phyloP scores from a whole-genome alignment of 2,888 invertebrate genomes.

The Quadroppia sp. region DNA sequence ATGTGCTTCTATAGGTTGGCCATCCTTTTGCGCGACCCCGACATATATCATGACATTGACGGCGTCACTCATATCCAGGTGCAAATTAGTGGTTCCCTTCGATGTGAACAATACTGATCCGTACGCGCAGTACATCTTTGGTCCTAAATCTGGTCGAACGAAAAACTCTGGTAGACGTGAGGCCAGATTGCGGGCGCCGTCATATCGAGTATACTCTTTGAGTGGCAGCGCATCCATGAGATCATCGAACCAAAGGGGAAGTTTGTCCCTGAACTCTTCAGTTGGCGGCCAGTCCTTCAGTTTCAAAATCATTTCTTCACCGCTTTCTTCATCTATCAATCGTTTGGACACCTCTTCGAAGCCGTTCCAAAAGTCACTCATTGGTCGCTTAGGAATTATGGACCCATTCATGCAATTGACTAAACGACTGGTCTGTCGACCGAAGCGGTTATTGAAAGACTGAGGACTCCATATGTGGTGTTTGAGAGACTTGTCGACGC shows the following conservation, averaged over 20 bases:
- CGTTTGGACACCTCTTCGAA: conserved; percentile 72
- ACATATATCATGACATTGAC: conserved; percentile 97
- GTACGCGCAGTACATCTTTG: conserved; percentile 98
- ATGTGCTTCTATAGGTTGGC: conserved; percentile 7
- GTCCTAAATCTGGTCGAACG: conserved; percentile 90
- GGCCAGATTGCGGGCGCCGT: conserved; percentile 80
- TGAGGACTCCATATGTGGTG: conserved; percentile 83
- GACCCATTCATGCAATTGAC: conserved; percentile 88
- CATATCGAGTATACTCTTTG: conserved; percentile 81
- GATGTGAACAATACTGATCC: conserved; percentile 62
- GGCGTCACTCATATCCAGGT: conserved; percentile 94
- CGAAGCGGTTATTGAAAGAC: conserved; percentile 84
- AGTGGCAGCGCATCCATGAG: conserved; percentile 84
- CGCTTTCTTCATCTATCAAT: conserved; percentile 45
- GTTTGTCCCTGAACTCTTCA: conserved; percentile 83
- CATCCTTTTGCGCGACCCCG: conserved; percentile 72
- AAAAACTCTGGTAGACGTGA: conserved; percentile 86
- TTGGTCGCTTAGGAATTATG: conserved; percentile 80
- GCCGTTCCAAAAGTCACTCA: conserved; percentile 94
- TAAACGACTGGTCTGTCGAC: conserved; percentile 82
- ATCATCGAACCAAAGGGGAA: conserved; percentile 72
- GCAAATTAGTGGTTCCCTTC: conserved; percentile 92
- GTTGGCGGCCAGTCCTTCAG: conserved; percentile 97
- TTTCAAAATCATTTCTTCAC: conserved; percentile 75
- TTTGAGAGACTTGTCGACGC: conserved; percentile 71